These are phyloP conservation scores for Drosophila obscura DNA, from an alignment of 1,140 invertebrate genomes.

Conservation along the genomic window DNA sequence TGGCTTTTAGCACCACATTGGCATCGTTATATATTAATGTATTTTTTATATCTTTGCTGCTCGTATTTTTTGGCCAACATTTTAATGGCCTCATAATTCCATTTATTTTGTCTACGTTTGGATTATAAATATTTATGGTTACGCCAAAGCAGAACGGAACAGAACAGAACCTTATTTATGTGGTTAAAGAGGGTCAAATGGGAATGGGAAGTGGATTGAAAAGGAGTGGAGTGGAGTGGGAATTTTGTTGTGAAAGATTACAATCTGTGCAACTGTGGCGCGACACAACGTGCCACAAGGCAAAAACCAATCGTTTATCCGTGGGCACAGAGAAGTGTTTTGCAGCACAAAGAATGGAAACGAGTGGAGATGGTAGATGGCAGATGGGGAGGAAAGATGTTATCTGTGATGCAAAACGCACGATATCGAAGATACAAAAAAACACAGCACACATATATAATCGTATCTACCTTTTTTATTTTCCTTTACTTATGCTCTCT, in stretches of 20 bases:
- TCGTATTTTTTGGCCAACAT: constrained; percentile 36
- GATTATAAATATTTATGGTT: constrained; percentile 50
- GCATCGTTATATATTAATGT: constrained; percentile 48
- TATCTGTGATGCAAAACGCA: constrained; percentile 48
- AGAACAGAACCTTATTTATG: constrained; percentile 56
- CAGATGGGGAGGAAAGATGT: constrained; percentile 11
- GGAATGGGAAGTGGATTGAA: not conserved
- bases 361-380: constrained; percentile 2
- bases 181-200: constrained; percentile 5
- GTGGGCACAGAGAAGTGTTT: constrained; percentile 33
- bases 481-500: not conserved
- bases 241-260: constrained; percentile 44
- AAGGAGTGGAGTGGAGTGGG: constrained; percentile 12
- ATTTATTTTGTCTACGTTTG: constrained; percentile 43
- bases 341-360: constrained; percentile 37
- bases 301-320: not conserved
- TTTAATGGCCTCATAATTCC: constrained; percentile 64
- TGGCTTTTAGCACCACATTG: constrained; percentile 29
- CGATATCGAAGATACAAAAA: constrained; percentile 35
- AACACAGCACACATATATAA: constrained; percentile 5
- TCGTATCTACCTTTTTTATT: not conserved
- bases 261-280: constrained; percentile 23
- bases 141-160: constrained; percentile 11
- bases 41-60: constrained; percentile 41
- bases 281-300: constrained; percentile 10